Percentiles rank a stretch among this genome's conserved stretches.
Conservation (phyloP, 2,113 vertebrate genomes). For the Herpailurus yagouaroundi region DNA sequence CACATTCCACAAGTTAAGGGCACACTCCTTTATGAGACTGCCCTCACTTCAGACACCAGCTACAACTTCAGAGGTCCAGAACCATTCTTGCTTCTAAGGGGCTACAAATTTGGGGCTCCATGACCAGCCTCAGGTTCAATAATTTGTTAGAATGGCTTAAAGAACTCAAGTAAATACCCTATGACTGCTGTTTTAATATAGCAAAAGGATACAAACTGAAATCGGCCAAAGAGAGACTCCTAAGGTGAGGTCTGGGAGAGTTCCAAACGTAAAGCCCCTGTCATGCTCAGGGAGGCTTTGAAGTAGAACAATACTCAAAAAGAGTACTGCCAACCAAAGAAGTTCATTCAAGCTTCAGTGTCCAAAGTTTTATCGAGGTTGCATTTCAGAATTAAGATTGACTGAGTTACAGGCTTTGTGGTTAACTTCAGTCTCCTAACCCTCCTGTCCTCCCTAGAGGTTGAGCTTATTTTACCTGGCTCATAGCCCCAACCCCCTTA, state of each 20-base stretch:
- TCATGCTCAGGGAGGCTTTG: background rate
- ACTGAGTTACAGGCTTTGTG: background rate
- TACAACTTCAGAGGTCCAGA: background rate
- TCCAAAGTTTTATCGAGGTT: background rate
- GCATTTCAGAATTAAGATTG: background rate
- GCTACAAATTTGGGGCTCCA: background rate
- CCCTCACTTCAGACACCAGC: background rate
- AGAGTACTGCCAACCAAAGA: background rate
- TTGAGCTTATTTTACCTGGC: background rate
- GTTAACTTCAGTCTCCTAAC: background rate
- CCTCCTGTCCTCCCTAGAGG: rapidly evolving
- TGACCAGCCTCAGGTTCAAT: background rate
- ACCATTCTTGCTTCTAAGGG: background rate
- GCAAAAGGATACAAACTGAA: background rate
- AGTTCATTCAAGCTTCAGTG: background rate
- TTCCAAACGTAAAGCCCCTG: background rate
- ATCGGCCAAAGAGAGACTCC: background rate
- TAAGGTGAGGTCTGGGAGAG: background rate
- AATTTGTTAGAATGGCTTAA: background rate
- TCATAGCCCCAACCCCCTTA: background rate
- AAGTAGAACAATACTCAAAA: background rate
- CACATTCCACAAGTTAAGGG: background rate
- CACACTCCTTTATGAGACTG: background rate
- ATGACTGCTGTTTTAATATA: background rate
- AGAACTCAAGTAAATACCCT: background rate